Conservation (phyloP, 2,113 vertebrate species). For the Hassar affinis region DNA sequence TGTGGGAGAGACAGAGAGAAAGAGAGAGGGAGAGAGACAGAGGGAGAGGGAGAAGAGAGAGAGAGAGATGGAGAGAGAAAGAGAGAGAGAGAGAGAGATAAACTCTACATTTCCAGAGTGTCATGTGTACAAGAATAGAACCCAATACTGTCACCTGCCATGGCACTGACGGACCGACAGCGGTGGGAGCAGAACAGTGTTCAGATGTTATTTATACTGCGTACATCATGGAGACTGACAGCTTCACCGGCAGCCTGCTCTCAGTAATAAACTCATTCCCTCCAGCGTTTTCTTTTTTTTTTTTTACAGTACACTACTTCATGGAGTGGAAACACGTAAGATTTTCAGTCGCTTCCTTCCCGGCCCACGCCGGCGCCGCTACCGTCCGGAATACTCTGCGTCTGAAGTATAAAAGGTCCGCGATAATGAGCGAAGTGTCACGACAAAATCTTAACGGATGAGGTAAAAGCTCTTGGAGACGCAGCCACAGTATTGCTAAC, state of each 20-base stretch:
- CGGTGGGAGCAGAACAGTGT: background rate
- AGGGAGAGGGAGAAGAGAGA: no score
- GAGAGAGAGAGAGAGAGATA: background rate
- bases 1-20: no score
- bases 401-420: constrained; percentile 17
- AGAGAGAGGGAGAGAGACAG: no score
- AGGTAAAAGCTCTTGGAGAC: constrained; percentile 35
- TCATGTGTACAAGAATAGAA: background rate
- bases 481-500: background rate
- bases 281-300: background rate
- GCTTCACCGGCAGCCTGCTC: background rate
- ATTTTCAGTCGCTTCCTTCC: background rate
- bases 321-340: background rate
- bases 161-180: constrained; percentile 18
- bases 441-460: background rate
- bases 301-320: background rate
- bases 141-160: constrained; percentile 13
- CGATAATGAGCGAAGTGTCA: background rate
- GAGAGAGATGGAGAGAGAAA: background rate
- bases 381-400: background rate
- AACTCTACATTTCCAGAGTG: background rate
- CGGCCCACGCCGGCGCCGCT: background rate
- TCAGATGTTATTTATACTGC: constrained; percentile 1
- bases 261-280: background rate
- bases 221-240: background rate